A percentile compares a stretch with the other conserved stretches of the same genome.
Conservation (phyloP, 2,888 invertebrate genomes). For the Trilocha varians region DNA sequence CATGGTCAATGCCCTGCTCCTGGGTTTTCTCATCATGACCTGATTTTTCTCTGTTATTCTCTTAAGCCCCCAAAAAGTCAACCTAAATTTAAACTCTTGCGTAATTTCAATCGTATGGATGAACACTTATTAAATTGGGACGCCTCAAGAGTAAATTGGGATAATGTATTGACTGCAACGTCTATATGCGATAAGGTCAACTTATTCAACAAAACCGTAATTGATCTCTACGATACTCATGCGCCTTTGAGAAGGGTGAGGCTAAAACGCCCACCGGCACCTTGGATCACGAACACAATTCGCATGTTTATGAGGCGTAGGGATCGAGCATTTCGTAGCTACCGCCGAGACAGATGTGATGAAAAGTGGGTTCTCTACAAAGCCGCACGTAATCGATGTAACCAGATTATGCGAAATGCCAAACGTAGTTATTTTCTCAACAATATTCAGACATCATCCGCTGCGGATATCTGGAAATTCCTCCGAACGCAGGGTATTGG, state of each 20-base stretch:
- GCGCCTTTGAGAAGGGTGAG: not conserved
- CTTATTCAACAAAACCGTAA: too few species aligned
- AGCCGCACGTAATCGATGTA: slow-evolving; percentile 2
- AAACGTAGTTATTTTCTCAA: slow-evolving; percentile 4
- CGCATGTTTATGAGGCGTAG: too few species aligned
- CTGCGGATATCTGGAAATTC: slow-evolving; percentile 1
- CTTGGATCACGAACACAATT: not conserved
- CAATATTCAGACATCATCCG: slow-evolving; percentile 1
- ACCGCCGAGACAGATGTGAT: not conserved
- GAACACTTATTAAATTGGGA: too few species aligned
- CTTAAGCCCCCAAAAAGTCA: too few species aligned
- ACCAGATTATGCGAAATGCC: slow-evolving; percentile 5
- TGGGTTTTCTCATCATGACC: not conserved
- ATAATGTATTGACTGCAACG: too few species aligned
- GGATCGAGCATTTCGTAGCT: too few species aligned
- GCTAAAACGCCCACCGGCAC: not conserved
- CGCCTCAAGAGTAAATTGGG: not conserved
- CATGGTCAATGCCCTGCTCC: slow-evolving; percentile 2
- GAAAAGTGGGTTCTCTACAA: not conserved
- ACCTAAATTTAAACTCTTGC: too few species aligned
- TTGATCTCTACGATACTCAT: not conserved
- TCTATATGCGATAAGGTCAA: too few species aligned
- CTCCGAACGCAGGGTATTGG: not conserved
- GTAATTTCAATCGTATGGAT: too few species aligned
- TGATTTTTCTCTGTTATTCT: too few species aligned